Conservation (phyloP, 1,140 invertebrate species). For the Metopolophium dirhodum region DNA sequence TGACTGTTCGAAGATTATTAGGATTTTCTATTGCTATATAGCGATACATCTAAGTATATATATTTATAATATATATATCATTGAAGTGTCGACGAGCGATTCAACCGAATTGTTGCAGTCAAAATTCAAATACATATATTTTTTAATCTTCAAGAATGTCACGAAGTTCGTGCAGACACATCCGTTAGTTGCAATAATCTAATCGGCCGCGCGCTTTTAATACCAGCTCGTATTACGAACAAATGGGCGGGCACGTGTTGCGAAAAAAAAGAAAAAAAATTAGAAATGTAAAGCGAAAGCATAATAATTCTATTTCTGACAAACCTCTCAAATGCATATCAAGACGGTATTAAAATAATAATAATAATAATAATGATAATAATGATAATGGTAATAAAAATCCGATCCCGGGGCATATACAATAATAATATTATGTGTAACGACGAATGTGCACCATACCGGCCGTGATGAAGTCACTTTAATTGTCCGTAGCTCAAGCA, state of each 20-base stretch:
- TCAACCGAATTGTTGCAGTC: neutral
- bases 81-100: neutral
- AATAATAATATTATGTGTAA: conserved; percentile 3
- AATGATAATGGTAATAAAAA: neutral
- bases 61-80: too few relatives aligned
- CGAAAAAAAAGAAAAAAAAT: conserved; percentile 25
- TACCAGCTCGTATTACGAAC: neutral
- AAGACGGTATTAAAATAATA: conserved; percentile 5
- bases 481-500: neutral
- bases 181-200: neutral
- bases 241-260: conserved; percentile 17
- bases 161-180: conserved; percentile 35
- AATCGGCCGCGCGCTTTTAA: neutral
- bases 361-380: neutral
- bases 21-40: neutral
- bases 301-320: neutral
- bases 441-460: neutral
- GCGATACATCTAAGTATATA: neutral
- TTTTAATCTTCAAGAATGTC: conserved; percentile 27
- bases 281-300: conserved; percentile 24
- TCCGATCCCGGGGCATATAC: neutral
- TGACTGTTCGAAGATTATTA: neutral
- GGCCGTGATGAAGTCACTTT: neutral
- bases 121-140: neutral
- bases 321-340: neutral